Conservation (phyloP, 2,113 vertebrate species). For the Proteles cristata region DNA sequence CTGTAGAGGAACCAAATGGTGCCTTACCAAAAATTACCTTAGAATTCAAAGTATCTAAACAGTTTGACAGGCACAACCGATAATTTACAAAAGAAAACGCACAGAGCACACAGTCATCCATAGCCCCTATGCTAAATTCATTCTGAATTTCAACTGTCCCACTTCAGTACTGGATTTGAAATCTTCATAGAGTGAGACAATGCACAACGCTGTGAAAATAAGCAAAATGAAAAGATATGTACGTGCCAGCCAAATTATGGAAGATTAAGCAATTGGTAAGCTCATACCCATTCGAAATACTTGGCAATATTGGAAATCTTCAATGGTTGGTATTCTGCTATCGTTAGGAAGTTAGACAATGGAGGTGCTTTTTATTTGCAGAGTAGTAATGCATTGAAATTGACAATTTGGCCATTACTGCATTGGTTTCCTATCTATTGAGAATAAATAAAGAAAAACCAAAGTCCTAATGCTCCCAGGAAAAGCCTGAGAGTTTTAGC, state of each 20-base stretch:
- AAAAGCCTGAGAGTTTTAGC: background rate
- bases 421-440: background rate
- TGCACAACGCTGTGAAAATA: background rate
- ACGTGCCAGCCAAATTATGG: background rate
- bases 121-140: background rate
- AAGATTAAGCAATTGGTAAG: background rate
- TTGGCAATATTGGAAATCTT: background rate
- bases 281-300: background rate
- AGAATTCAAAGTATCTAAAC: conserved; percentile 64
- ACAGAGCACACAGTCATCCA: background rate
- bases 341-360: background rate
- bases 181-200: background rate
- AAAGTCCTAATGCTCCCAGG: background rate
- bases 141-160: background rate
- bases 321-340: background rate
- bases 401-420: background rate
- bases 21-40: conserved; percentile 37
- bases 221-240: background rate
- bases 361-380: background rate
- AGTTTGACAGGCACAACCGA: conserved; percentile 2
- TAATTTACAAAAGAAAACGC: background rate
- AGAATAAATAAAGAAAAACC: background rate
- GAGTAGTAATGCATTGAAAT: background rate
- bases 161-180: background rate
- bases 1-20: conserved; percentile 69